Conservation (phyloP, 2,113 vertebrate species). For the Xiphophorus maculatus region DNA sequence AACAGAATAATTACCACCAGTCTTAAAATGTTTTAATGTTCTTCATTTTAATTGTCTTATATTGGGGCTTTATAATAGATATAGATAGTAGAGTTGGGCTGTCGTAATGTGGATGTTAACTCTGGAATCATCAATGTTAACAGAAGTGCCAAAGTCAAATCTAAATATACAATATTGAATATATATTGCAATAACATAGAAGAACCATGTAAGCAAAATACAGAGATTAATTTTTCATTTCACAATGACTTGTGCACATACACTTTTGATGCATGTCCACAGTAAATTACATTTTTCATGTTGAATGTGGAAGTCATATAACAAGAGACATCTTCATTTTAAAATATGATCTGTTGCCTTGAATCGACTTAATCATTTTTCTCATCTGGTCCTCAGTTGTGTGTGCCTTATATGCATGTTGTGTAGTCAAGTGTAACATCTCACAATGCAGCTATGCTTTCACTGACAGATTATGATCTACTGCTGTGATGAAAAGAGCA, state of each 20-base stretch:
- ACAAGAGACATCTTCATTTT: conserved; percentile 8
- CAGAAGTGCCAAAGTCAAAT: background rate
- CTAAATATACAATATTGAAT: background rate
- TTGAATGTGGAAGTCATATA: background rate
- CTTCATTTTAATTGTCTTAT: background rate
- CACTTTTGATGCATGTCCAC: background rate
- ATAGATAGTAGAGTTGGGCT: background rate
- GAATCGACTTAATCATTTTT: conserved; percentile 6
- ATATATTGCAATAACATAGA: background rate
- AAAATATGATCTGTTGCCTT: conserved; percentile 29
- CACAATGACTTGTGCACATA: background rate
- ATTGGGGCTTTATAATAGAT: too few relatives aligned
- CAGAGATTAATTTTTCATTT: background rate
- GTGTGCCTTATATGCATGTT: conserved; percentile 45
- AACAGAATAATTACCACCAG: too few relatives aligned
- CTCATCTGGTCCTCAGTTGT: conserved; percentile 8
- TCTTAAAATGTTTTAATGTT: background rate
- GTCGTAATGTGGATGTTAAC: background rate
- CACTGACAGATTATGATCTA: conserved; percentile 62
- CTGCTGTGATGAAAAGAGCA: conserved; percentile 59
- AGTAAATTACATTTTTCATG: background rate
- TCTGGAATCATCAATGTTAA: background rate
- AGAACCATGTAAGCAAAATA: background rate
- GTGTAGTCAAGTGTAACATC: conserved; percentile 52
- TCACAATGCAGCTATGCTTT: conserved; percentile 40